Percentiles rank a stretch among this genome's conserved stretches.
Conservation (phyloP, 2,797 vertebrate species). For the Nothura maculosa region DNA sequence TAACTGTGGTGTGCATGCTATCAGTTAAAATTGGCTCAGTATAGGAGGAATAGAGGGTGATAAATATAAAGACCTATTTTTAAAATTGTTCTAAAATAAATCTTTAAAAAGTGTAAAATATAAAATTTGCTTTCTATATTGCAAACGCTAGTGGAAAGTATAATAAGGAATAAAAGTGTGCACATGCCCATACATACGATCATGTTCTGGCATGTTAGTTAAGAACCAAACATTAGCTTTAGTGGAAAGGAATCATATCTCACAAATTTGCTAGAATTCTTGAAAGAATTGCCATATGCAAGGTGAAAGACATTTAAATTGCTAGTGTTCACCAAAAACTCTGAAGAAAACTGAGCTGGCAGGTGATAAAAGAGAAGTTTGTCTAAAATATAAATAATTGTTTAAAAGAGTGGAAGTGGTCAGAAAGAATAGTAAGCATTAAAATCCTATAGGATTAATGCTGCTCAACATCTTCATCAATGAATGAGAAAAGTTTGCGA, state of each 20-base stretch:
- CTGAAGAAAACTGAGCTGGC: background rate
- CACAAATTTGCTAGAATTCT: background rate
- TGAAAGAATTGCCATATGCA: background rate
- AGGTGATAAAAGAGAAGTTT: background rate
- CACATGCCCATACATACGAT: fast-evolving
- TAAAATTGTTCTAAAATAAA: background rate
- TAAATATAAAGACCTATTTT: background rate
- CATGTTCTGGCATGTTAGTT: background rate
- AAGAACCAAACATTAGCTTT: background rate
- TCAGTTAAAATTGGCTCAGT: background rate
- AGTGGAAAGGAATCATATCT: background rate
- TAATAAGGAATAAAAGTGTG: background rate
- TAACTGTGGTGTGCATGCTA: background rate
- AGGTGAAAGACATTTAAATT: background rate
- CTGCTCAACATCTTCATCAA: background rate
- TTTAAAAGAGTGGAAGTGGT: background rate
- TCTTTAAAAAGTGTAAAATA: background rate
- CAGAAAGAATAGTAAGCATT: background rate
- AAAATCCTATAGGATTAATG: background rate
- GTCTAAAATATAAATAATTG: background rate
- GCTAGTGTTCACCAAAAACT: background rate
- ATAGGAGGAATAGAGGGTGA: background rate
- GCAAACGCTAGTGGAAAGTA: background rate
- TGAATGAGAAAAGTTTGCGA: background rate
- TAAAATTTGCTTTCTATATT: background rate